phyloP scores from a whole-genome alignment of 2,113 vertebrate genomes.

The Cochlearius cochlearius region DNA sequence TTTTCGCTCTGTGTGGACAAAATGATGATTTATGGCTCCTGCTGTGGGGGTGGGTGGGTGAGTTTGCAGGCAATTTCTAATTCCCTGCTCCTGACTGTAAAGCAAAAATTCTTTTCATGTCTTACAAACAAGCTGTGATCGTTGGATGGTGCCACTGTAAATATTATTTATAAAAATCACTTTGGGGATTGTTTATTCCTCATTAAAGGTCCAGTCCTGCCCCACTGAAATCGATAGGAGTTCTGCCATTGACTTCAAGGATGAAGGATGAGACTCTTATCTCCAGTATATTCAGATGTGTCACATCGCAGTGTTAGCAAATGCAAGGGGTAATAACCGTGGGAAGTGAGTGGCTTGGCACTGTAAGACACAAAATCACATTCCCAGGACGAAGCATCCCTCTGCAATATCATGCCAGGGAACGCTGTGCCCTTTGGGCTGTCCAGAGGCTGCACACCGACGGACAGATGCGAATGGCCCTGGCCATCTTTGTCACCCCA shows the following conservation, averaged over 20 bases:
- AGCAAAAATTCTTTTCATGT: background rate
- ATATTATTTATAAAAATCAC: constrained; percentile 20
- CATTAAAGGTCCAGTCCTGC: background rate
- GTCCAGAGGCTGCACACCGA: background rate
- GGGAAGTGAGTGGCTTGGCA: background rate
- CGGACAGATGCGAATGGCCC: accelerated
- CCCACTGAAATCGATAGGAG: background rate
- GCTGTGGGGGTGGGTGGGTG: background rate
- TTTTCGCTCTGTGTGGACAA: constrained; percentile 45
- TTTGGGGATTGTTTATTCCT: background rate
- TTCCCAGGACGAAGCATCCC: background rate
- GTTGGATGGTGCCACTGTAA: background rate
- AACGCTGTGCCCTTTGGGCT: background rate
- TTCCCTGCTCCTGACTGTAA: background rate
- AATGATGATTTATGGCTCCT: constrained; percentile 57
- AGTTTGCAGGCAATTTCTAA: constrained; percentile 42
- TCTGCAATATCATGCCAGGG: background rate
- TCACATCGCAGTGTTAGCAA: background rate
- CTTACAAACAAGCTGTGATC: background rate
- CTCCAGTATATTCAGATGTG: background rate
- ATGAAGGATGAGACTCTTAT: background rate
- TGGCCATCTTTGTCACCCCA: background rate
- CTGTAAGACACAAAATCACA: background rate
- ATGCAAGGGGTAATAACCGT: background rate
- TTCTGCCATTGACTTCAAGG: background rate